phyloP scores from a whole-genome alignment of 2,113 vertebrate species.

The Chamaea fasciata region DNA sequence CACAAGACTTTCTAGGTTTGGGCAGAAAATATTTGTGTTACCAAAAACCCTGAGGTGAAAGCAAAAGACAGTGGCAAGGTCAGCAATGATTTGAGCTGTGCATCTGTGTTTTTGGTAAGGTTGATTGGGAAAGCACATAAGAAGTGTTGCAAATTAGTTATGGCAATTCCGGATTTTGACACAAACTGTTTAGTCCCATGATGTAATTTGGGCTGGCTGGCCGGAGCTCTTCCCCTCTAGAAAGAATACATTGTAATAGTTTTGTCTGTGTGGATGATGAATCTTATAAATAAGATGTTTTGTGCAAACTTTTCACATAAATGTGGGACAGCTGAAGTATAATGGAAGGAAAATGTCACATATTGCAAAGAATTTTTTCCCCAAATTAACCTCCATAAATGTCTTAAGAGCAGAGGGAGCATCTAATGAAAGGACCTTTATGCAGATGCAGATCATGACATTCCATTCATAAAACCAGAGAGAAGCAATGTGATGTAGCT shows the following conservation, averaged over 20 bases:
- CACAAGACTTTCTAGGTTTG: constrained; percentile 61
- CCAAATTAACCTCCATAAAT: constrained; percentile 32
- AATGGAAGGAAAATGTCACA: constrained; percentile 15
- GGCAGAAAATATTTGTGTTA: constrained; percentile 42
- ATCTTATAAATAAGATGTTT: constrained; percentile 3
- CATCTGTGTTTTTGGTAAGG: not conserved
- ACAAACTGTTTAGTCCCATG: not conserved
- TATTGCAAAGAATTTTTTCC: constrained; percentile 2
- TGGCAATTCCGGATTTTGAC: not conserved
- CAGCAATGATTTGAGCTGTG: not conserved
- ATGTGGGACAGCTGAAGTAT: not conserved
- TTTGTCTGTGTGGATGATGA: constrained; percentile 5
- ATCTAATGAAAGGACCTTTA: constrained; percentile 55
- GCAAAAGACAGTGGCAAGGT: not conserved
- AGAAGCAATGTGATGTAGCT: not conserved
- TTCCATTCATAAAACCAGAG: constrained; percentile 41
- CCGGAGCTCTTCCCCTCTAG: not conserved
- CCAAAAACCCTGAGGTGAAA: constrained; percentile 41
- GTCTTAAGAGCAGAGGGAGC: constrained; percentile 30
- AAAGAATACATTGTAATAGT: constrained; percentile 16
- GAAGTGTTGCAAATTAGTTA: constrained; percentile 12
- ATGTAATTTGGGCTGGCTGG: not conserved
- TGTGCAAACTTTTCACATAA: constrained; percentile 19
- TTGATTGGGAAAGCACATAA: not conserved
- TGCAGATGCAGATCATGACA: constrained; percentile 37